These are phyloP conservation scores for Aculops lycopersici DNA, from an alignment of 1,140 invertebrate genomes.

Conservation along the genomic window DNA sequence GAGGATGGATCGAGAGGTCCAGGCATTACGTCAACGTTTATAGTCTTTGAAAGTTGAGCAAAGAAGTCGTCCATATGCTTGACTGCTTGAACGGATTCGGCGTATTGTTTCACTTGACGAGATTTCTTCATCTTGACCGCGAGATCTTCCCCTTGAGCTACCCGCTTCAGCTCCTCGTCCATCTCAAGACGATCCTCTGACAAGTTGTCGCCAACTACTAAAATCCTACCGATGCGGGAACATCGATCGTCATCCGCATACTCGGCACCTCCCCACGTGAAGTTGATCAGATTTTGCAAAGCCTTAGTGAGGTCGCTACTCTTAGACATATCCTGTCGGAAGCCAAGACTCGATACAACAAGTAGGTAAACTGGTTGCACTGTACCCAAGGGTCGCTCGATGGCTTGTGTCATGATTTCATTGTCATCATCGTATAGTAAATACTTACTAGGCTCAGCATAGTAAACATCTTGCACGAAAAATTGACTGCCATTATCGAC, in stretches of 20 bases:
- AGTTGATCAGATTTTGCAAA: slow-evolving; percentile 39
- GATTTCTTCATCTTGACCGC: background rate
- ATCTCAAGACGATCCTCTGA: slow-evolving; percentile 2
- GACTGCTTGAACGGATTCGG: slow-evolving; percentile 23
- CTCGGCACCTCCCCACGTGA: slow-evolving; percentile 29
- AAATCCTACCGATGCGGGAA: slow-evolving; percentile 31
- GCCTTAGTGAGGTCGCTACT: slow-evolving; percentile 9
- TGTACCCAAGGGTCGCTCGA: slow-evolving; percentile 9
- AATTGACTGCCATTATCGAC: slow-evolving; percentile 24
- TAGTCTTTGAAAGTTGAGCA: slow-evolving; percentile 20
- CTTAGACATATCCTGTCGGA: slow-evolving; percentile 16
- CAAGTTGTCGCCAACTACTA: slow-evolving; percentile 31
- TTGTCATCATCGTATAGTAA: background rate
- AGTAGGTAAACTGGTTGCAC: slow-evolving; percentile 22
- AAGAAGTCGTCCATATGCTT: slow-evolving; percentile 30
- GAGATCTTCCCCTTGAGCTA: slow-evolving; percentile 1
- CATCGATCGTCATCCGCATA: slow-evolving; percentile 19
- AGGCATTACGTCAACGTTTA: slow-evolving; percentile 12
- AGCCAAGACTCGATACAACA: slow-evolving; percentile 48
- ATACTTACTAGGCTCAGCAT: slow-evolving; percentile 12
- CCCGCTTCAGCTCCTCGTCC: too few species aligned
- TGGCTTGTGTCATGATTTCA: too few species aligned
- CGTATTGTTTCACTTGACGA: slow-evolving; percentile 5
- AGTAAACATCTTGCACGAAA: slow-evolving; percentile 36
- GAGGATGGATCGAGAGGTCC: slow-evolving; percentile 49